Base-by-base conservation (phyloP, 2,113 vertebrate species). In the Hemichromis elongatus region DNA sequence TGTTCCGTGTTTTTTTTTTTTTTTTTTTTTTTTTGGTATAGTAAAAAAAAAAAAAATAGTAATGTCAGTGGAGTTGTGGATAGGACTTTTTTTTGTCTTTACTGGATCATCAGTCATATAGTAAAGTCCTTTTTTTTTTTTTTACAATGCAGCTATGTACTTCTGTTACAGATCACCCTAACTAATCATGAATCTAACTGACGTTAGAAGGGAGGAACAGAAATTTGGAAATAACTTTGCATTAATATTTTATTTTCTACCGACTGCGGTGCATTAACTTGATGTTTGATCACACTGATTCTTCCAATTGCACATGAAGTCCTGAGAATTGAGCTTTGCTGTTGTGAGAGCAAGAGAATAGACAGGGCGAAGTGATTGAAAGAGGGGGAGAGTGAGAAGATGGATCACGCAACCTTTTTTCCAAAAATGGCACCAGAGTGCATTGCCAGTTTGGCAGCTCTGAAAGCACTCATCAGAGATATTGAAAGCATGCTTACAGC, bases 371-470 rank as follows among this genome's bases (percentile, higher is more conserved):
- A 35, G 33, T 3, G 47, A 68, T n/a, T 2, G 73, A 70, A 59
- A 54, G 81, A 63, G 77, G 21, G 54, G 68, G 53, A 47, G 79
- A 70, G 78, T 1, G 53, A 81, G 75, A 83, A 6, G 85, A 80
- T 59, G 84, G 88, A 88, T 92, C 89, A 83, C 82, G 73, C 78
- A 86, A 86, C 77, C 91, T 81, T 91, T 77, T 87, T 85, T 85
- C 84, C 73, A 89, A 92, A 92, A 90, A 86, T 75, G 61, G 85
- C 81, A 83, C 52, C 70, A 12, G 63, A 63, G 83, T 85, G 55
- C 80, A 45, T 21, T 79, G 66, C 77, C 70, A 82, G 91, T 82
- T 92, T 83, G 55, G 77, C 80, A 84, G 66, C 86, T 89, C 56
- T 82, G 77, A 90, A 84, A 83, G 80, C 87, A 57, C 79, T 70